A percentile compares a stretch with the other conserved stretches of the same genome.
These are phyloP conservation scores for Sminthopsis crassicaudata DNA, from an alignment of 2,113 vertebrate species.

Conservation along the genomic window DNA sequence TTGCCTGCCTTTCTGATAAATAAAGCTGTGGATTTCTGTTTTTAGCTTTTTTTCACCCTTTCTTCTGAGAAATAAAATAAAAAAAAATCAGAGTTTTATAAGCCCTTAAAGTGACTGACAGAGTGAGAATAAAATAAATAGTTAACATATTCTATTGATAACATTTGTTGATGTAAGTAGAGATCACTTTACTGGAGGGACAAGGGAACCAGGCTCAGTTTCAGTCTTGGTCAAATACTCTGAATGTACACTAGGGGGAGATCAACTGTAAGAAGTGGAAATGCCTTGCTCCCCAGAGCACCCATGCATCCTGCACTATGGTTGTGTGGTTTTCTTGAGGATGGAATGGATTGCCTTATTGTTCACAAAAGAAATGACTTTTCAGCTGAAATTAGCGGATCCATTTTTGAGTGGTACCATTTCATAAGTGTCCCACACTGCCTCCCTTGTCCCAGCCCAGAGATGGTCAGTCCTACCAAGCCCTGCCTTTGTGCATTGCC, in stretches of 20 bases:
- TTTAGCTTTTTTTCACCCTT: constrained; percentile 26
- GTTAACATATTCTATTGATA: background rate
- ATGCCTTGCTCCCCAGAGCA: background rate
- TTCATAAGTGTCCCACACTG: constrained; percentile 31
- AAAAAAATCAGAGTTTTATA: background rate
- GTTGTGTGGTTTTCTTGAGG: background rate
- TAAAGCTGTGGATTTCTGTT: constrained; percentile 37
- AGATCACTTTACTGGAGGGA: constrained; percentile 21
- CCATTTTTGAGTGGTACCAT: constrained; percentile 1
- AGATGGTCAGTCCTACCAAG: constrained; percentile 10
- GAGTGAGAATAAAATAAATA: constrained; percentile 11
- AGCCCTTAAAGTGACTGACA: constrained; percentile 24
- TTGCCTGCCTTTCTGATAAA: constrained; percentile 30
- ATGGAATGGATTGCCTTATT: constrained; percentile 26
- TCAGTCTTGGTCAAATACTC: constrained; percentile 40
- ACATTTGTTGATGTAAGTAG: constrained; percentile 27
- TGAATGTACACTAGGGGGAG: constrained; percentile 63
- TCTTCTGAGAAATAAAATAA: constrained; percentile 42
- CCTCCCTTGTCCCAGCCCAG: background rate
- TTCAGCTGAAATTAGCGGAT: constrained; percentile 5
- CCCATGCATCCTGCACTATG: background rate
- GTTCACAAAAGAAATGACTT: constrained; percentile 31
- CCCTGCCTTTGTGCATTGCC: constrained; percentile 17
- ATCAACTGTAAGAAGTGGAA: constrained; percentile 45
- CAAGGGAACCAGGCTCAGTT: background rate